Conservation (phyloP, 2,888 invertebrate genomes). For the Ceraclea dissimilis region DNA sequence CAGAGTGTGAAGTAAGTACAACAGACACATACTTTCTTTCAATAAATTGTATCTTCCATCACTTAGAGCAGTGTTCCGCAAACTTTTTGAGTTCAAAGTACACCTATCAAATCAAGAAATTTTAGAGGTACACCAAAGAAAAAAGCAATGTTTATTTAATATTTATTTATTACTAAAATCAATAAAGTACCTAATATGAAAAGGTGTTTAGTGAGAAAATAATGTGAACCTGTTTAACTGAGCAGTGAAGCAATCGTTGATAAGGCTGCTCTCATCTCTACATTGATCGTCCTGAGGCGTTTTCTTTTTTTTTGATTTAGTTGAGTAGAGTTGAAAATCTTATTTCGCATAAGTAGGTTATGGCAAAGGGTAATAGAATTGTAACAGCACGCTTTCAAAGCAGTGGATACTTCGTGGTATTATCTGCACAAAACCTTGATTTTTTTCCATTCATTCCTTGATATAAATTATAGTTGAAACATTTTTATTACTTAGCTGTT, state of each 20-base stretch:
- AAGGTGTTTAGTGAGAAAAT: slow-evolving; percentile 17
- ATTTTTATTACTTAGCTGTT: too few relatives aligned
- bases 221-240: slow-evolving; percentile 18
- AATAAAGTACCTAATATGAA: slow-evolving; percentile 17
- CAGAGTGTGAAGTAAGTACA: slow-evolving; percentile 66
- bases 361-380: slow-evolving; percentile 27
- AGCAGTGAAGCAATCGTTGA: slow-evolving; percentile 23
- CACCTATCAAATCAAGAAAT: slow-evolving; percentile 1
- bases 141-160: slow-evolving; percentile 8
- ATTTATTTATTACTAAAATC: slow-evolving; percentile 11
- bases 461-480: too few relatives aligned
- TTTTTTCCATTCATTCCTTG: too few relatives aligned
- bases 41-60: too few relatives aligned
- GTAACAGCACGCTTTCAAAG: slow-evolving; percentile 24
- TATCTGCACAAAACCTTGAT: too few relatives aligned
- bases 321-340: slow-evolving; percentile 23
- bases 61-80: too few relatives aligned
- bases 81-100: not conserved
- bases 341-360: slow-evolving; percentile 22
- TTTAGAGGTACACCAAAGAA: slow-evolving; percentile 6
- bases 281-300: slow-evolving; percentile 26
- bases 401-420: slow-evolving; percentile 21
- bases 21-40: slow-evolving; percentile 2
- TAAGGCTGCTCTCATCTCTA: slow-evolving; percentile 26
- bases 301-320: slow-evolving; percentile 16